A percentile compares a stretch with the other conserved stretches of the same genome.
Conservation (phyloP, 2,797 vertebrate species). For the Anableps anableps region DNA sequence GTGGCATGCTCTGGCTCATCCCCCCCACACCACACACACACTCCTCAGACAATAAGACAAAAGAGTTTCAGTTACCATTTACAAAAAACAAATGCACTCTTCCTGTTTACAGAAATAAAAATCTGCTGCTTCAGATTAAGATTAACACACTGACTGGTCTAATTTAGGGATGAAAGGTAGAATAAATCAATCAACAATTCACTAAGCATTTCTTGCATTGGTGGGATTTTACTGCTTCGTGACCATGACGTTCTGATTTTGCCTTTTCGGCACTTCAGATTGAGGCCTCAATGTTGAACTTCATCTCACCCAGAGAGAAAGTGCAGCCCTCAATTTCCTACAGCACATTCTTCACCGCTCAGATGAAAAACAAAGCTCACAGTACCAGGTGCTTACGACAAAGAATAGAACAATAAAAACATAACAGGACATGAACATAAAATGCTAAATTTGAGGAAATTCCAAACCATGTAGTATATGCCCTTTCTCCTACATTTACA, state of each 20-base stretch:
- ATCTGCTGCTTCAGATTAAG: constrained; percentile 6
- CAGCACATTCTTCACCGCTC: constrained; percentile 27
- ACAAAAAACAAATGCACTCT: background rate
- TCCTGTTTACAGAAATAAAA: constrained; percentile 18
- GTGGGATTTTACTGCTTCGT: constrained; percentile 15
- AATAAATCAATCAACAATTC: constrained; percentile 18
- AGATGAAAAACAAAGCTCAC: constrained; percentile 38
- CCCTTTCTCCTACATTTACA: background rate
- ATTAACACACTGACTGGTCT: constrained; percentile 12
- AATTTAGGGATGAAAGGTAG: constrained; percentile 19
- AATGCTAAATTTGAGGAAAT: constrained; percentile 42
- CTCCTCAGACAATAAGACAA: constrained; percentile 14
- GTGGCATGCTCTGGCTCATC: constrained; percentile 40
- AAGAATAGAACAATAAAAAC: constrained; percentile 53
- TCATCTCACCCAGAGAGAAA: constrained; percentile 39
- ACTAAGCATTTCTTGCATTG: background rate
- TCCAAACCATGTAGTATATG: constrained; percentile 14
- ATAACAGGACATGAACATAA: constrained; percentile 47
- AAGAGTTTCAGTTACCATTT: background rate
- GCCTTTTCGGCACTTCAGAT: constrained; percentile 16
- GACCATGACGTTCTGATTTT: constrained; percentile 38
- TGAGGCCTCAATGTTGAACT: constrained; percentile 39
- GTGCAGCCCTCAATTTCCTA: constrained; percentile 25
- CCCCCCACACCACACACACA: no score
- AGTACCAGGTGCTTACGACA: constrained; percentile 43